phyloP scores from a whole-genome alignment of 2,888 invertebrate species.

The Lasioglossum pauxillum region DNA sequence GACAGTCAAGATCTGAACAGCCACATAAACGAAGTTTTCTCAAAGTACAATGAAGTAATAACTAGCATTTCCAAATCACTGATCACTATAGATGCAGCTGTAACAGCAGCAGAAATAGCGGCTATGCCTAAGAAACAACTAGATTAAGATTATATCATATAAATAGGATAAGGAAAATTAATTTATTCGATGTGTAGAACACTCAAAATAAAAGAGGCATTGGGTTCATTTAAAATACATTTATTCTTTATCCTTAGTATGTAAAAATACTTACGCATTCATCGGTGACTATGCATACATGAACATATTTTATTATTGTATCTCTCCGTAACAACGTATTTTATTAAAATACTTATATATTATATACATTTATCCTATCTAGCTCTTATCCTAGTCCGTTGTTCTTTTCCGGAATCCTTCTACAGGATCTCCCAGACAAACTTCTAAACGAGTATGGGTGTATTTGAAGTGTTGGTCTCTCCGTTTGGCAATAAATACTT shows the following conservation, averaged over 20 bases:
- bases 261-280: constrained; percentile 82
- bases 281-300: constrained; percentile 79
- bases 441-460: constrained; percentile 69
- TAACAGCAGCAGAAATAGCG: constrained; percentile 84
- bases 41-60: constrained; percentile 85
- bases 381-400: constrained; percentile 66
- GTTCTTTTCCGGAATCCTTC: constrained; percentile 76
- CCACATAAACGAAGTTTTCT: constrained; percentile 83
- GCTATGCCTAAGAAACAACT: constrained; percentile 80
- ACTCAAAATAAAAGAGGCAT: constrained; percentile 26
- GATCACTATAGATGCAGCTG: constrained; percentile 83
- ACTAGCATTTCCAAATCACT: constrained; percentile 85
- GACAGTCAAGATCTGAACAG: constrained; percentile 81
- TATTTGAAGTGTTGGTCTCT: constrained; percentile 62
- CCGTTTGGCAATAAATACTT: constrained; percentile 48
- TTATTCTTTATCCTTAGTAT: constrained; percentile 78
- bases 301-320: constrained; percentile 76
- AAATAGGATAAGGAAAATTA: constrained; percentile 11
- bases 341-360: constrained; percentile 77
- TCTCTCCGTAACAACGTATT: constrained; percentile 77
- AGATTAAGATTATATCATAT: constrained; percentile 67
- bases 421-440: constrained; percentile 77
- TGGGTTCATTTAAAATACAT: constrained; percentile 61
- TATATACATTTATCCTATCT: constrained; percentile 77
- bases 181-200: constrained; percentile 22